phyloP scores from a whole-genome alignment of 2,797 vertebrate species.

The Miichthys miiuy region DNA sequence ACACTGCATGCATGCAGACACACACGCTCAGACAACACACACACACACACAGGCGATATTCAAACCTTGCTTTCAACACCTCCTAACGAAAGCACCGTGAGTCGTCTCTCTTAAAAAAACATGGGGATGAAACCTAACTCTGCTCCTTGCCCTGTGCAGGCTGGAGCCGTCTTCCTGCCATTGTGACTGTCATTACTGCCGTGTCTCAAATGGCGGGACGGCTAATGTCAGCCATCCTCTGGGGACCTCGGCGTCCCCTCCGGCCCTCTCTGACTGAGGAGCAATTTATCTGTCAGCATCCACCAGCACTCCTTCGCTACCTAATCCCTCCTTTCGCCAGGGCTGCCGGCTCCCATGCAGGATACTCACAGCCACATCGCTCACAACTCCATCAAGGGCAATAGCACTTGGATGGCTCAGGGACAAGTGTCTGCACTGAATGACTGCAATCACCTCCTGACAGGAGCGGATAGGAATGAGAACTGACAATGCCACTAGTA shows the following conservation, averaged over 20 bases:
- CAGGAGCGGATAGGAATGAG: conserved; percentile 59
- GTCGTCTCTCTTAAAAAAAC: conserved; percentile 81
- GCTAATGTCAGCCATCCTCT: conserved; percentile 79
- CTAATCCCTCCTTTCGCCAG: conserved; percentile 78
- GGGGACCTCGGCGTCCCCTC: conserved; percentile 76
- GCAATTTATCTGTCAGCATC: conserved; percentile 88
- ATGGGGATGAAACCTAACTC: conserved; percentile 83
- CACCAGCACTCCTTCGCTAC: conserved; percentile 72
- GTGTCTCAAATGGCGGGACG: conserved; percentile 77
- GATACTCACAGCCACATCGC: conserved; percentile 63
- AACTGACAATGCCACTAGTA: conserved; percentile 22
- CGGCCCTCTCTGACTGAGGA: conserved; percentile 77
- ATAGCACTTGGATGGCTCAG: conserved; percentile 68
- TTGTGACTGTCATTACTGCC: conserved; percentile 82
- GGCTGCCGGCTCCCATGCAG: conserved; percentile 70
- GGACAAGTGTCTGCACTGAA: conserved; percentile 74
- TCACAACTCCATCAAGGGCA: conserved; percentile 70
- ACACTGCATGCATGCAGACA: conserved; percentile 29
- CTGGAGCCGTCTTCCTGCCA: conserved; percentile 81
- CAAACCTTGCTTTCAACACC: conserved; percentile 82
- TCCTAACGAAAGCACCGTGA: conserved; percentile 79
- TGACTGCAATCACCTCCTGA: conserved; percentile 65
- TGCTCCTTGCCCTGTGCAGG: conserved; percentile 76
- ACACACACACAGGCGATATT: conserved; percentile 62
- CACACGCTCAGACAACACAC: conserved; percentile 19